Percentiles rank a stretch among this genome's conserved stretches.
These are phyloP conservation scores for Toxotes lorentzi DNA, from an alignment of 2,797 vertebrate species.

Conservation along the genomic window DNA sequence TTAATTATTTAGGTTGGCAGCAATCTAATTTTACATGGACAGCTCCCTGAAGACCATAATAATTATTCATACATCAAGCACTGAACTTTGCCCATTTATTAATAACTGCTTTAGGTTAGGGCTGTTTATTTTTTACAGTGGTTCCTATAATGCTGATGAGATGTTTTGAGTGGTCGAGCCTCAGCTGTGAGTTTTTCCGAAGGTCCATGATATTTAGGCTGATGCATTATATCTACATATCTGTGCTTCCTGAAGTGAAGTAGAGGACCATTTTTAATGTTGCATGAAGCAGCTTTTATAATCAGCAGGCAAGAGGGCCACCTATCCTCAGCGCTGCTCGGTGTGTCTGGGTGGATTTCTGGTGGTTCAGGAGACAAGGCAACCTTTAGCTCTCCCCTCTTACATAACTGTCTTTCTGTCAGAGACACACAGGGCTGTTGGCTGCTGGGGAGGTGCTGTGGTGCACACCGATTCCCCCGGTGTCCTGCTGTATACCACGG, in stretches of 20 bases:
- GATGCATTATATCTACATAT: conserved; percentile 21
- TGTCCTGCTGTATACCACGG: conserved; percentile 41
- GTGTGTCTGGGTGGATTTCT: conserved; percentile 67
- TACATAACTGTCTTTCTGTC: conserved; percentile 80
- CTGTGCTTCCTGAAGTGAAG: conserved; percentile 39
- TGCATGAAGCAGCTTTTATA: conserved; percentile 67
- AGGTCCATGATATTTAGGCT: conserved; percentile 44
- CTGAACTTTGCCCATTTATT: conserved; percentile 74
- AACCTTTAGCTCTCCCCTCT: conserved; percentile 74
- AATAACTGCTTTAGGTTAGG: conserved; percentile 73
- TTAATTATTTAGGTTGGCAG: conserved; percentile 80
- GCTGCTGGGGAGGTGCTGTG: conserved; percentile 53
- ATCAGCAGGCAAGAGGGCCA: conserved; percentile 68
- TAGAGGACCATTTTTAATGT: conserved; percentile 60
- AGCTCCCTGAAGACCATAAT: conserved; percentile 67
- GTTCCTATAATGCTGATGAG: conserved; percentile 61
- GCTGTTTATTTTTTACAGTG: conserved; percentile 65
- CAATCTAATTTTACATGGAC: conserved; percentile 73
- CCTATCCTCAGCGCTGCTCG: conserved; percentile 51
- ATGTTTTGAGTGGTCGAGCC: conserved; percentile 42
- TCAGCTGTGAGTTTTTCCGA: conserved; percentile 24
- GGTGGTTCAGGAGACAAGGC: conserved; percentile 73
- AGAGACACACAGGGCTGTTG: conserved; percentile 55
- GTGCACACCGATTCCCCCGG: conserved; percentile 47
- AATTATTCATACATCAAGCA: conserved; percentile 77